Percentiles rank a stretch among this genome's conserved stretches.
Conservation (phyloP, 2,797 vertebrate species). For the Urosaurus nigricauda region DNA sequence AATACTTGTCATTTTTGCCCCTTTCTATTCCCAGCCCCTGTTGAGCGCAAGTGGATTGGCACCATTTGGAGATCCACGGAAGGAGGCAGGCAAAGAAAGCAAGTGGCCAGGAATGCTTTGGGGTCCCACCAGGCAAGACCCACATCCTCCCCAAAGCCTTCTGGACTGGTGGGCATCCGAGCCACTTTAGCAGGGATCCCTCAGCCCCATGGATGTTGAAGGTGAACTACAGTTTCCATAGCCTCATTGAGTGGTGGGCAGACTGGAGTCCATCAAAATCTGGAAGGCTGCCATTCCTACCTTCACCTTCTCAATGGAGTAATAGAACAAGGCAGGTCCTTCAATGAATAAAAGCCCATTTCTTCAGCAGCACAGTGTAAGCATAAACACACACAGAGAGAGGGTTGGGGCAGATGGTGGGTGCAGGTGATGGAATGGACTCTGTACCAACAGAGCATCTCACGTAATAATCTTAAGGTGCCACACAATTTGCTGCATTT, state of each 20-base stretch:
- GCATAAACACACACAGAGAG: background rate
- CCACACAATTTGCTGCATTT: background rate
- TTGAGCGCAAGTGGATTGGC: conserved; percentile 45
- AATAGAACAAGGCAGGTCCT: background rate
- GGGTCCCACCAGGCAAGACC: conserved; percentile 27
- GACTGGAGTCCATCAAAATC: background rate
- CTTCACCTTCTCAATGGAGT: background rate
- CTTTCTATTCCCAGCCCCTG: conserved; percentile 56
- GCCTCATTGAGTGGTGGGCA: no score
- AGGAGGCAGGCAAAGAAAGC: conserved; percentile 14
- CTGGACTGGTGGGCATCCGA: background rate
- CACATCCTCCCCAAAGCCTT: conserved; percentile 9
- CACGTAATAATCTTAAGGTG: background rate
- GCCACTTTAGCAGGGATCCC: background rate
- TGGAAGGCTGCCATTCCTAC: background rate
- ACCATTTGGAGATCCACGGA: background rate
- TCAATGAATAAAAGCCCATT: background rate
- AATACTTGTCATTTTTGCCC: conserved; percentile 41
- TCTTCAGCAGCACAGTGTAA: background rate
- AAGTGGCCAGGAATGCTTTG: background rate
- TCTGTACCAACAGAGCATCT: background rate
- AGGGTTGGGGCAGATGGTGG: background rate
- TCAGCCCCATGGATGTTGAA: no score
- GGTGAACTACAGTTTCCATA: no score
- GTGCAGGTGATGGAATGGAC: background rate